Percentiles rank a stretch among this genome's conserved stretches.
Evolutionary conservation across 1,140 invertebrate genomes (phyloP).

Genomic region (Drosophila willistoni): DNA sequence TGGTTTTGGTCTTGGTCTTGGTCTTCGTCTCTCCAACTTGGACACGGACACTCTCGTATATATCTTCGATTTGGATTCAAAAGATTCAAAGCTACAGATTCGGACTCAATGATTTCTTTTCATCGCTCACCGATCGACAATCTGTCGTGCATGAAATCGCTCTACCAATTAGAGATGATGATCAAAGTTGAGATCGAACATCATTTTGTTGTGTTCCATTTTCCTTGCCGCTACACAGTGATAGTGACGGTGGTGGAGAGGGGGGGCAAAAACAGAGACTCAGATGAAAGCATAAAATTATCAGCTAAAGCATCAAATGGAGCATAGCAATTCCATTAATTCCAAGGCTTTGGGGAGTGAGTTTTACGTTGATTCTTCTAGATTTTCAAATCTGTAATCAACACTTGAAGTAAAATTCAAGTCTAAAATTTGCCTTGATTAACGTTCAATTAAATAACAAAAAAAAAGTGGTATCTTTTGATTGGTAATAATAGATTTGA

Average conservation of each 20-base stretch:
- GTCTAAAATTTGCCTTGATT: slow-evolving; percentile 2
- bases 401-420: neutral
- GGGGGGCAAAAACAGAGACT: too few species aligned
- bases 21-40: neutral
- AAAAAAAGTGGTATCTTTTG: neutral
- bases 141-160: slow-evolving; percentile 71
- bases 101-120: slow-evolving; percentile 67
- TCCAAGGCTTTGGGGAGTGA: neutral
- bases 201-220: slow-evolving; percentile 45
- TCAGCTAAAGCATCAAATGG: slow-evolving; percentile 22
- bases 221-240: neutral
- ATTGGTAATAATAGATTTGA: neutral
- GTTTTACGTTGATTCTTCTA: neutral
- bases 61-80: slow-evolving; percentile 1
- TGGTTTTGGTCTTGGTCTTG: slow-evolving; percentile 4
- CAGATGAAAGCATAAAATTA: slow-evolving; percentile 50
- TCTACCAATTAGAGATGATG: slow-evolving; percentile 28
- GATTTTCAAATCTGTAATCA: slow-evolving; percentile 10
- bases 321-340: slow-evolving; percentile 11
- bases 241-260: too few species aligned
- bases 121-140: slow-evolving; percentile 50
- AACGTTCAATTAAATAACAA: neutral
- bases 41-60: neutral
- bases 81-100: slow-evolving; percentile 9
- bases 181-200: slow-evolving; percentile 24